Base-by-base conservation (phyloP, 2,888 invertebrate species). In the Opisthograptis luteolata region DNA sequence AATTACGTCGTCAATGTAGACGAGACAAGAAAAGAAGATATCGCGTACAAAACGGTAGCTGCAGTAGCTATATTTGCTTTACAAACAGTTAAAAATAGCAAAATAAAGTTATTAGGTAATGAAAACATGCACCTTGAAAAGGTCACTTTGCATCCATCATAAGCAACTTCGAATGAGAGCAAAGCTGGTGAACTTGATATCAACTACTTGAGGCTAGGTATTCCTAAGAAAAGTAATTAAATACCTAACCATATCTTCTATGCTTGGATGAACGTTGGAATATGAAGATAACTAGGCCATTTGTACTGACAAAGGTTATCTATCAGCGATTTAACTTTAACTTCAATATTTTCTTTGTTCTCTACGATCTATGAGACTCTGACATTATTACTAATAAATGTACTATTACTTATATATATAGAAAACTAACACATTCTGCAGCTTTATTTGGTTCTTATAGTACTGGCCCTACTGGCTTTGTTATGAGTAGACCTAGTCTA, bases 221-320 rank as follows among this genome's bases (percentile, higher is more conserved):
- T n/a, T 30, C 15, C 30, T 31, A 49, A 43, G 39, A 56, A 43
- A 56, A 48, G 39, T 27, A 37, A 45, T 37, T 27, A 30, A 35
- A 36, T 44, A 30, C 9, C 2, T 9, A 36, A 3, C 30, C 31
- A 17, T 36, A 30, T 10, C 30, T 39, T 46, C 27, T 31, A 32
- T 39, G 25, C 13, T 24, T 27, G 31, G 12, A 10, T 15, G 15
- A 30, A 17, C 31, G 10, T 19, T 32, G 19, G 27, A 43, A 43
- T 17, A 35, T 14, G 27, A 46, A 45, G 37, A 44, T 44, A 44
- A 45, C 36, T 15, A 10, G 30, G 30, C 9, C 15, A 22, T 30
- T 15, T 14, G 28, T 19, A 31, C 19, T n/a, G 12, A 20, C 14
- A 30, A 8, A 22, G 37, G 28, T 20, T 32, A 46, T 39, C 45